Evolutionary conservation across 92 coral and sea anemone genomes (phyloP).

Genomic region (Chrysogorgia sp.): DNA sequence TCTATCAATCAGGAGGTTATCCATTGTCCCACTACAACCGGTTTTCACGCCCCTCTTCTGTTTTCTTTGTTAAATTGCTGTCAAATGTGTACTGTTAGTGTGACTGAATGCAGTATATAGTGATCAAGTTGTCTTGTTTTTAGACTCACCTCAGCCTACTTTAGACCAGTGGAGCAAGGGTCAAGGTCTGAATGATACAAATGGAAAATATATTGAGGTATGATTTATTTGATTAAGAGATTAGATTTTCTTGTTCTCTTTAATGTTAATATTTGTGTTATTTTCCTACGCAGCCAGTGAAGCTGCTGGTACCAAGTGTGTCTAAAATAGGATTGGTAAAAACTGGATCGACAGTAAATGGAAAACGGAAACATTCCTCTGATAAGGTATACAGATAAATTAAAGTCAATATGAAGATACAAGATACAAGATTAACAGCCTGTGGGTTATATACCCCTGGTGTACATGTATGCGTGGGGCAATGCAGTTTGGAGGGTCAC

Average conservation of each 20-base stretch:
- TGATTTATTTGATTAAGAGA: neutral
- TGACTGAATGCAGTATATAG: too few relatives aligned
- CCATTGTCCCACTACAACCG: too few relatives aligned
- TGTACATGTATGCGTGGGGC: too few relatives aligned
- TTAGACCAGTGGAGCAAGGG: slow-evolving; percentile 84
- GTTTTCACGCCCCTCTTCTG: too few relatives aligned
- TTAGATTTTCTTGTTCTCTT: neutral
- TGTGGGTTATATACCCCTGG: too few relatives aligned
- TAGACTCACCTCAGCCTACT: slow-evolving; percentile 6
- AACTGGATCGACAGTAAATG: slow-evolving; percentile 36
- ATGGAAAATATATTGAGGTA: slow-evolving; percentile 81
- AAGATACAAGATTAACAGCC: neutral
- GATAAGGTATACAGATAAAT: slow-evolving; percentile 53
- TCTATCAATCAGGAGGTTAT: too few relatives aligned
- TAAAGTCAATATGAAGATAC: neutral
- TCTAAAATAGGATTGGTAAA: slow-evolving; percentile 16
- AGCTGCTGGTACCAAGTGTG: slow-evolving; percentile 38
- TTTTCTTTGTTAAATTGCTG: neutral
- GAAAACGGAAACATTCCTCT: slow-evolving; percentile 69
- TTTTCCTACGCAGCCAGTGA: slow-evolving; percentile 41
- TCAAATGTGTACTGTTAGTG: neutral
- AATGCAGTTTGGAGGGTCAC: too few relatives aligned
- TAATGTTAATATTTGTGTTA: neutral
- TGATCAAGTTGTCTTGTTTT: neutral
- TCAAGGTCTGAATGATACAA: slow-evolving; percentile 67